Conservation (phyloP, 2,113 vertebrate genomes). For the Illadopsis cleaveri region DNA sequence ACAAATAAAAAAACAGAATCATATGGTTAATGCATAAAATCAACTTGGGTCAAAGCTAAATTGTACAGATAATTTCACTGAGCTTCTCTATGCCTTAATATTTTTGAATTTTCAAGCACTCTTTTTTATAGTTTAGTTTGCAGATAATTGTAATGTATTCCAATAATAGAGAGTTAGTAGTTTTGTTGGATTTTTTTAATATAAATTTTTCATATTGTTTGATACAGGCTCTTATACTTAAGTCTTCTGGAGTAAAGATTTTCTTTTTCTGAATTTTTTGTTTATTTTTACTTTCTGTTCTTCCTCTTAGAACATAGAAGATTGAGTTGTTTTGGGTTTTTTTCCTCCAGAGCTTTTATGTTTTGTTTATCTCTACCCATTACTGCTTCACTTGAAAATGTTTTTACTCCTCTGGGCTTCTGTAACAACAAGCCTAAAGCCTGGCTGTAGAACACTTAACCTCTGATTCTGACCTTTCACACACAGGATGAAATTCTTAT, state of each 20-base stretch:
- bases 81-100: not conserved
- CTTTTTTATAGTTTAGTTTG: not conserved
- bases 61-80: not conserved
- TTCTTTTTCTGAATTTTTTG: not conserved
- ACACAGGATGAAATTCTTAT: not conserved
- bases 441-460: constrained; percentile 17
- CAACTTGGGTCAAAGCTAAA: not conserved
- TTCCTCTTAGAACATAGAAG: not conserved
- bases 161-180: not conserved
- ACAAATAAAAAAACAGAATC: not conserved
- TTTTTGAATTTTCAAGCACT: not conserved
- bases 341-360: not conserved
- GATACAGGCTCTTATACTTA: not conserved
- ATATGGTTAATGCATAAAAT: not conserved
- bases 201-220: not conserved
- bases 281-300: not conserved
- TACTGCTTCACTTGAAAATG: not conserved
- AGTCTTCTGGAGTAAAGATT: not conserved
- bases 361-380: not conserved
- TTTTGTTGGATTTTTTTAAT: not conserved
- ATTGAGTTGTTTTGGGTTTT: not conserved
- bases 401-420: constrained; percentile 3
- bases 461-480: constrained; percentile 35
- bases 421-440: not conserved
- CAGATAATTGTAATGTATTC: not conserved